Percentiles rank a stretch among this genome's conserved stretches.
Conservation (phyloP, 2,113 vertebrate species). For the Hemiprocne comata region DNA sequence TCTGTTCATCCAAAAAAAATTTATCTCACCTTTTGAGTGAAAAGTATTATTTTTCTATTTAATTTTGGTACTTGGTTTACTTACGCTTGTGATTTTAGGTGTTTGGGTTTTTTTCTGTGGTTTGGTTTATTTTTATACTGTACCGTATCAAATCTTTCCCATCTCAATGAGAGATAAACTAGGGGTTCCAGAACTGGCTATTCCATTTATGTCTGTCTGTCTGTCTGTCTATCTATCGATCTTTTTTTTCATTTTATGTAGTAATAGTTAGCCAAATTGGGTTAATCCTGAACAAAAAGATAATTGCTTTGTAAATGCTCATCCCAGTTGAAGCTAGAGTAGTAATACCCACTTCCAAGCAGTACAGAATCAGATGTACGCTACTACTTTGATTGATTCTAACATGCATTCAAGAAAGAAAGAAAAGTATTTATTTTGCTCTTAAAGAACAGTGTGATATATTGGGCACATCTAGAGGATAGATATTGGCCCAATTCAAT, state of each 20-base stretch:
- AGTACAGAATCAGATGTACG: background rate
- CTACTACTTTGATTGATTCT: background rate
- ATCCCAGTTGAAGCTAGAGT: background rate
- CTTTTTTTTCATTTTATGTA: background rate
- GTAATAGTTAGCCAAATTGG: background rate
- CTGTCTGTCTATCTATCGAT: background rate
- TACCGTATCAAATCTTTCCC: background rate
- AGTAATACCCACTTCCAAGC: background rate
- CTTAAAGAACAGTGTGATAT: background rate
- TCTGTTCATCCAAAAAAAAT: background rate
- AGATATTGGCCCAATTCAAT: background rate
- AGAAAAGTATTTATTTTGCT: background rate
- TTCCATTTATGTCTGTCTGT: background rate
- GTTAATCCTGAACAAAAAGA: background rate
- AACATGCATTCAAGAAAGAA: background rate
- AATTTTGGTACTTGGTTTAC: background rate
- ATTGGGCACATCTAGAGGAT: background rate
- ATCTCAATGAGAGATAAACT: background rate
- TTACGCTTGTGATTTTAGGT: background rate
- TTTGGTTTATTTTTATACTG: background rate
- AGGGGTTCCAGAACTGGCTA: background rate
- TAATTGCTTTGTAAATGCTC: background rate
- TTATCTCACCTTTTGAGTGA: background rate
- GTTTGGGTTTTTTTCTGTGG: fast-evolving
- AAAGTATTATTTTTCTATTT: background rate